Base-by-base conservation (phyloP, 2,113 vertebrate species). In the Miniopterus natalensis region DNA sequence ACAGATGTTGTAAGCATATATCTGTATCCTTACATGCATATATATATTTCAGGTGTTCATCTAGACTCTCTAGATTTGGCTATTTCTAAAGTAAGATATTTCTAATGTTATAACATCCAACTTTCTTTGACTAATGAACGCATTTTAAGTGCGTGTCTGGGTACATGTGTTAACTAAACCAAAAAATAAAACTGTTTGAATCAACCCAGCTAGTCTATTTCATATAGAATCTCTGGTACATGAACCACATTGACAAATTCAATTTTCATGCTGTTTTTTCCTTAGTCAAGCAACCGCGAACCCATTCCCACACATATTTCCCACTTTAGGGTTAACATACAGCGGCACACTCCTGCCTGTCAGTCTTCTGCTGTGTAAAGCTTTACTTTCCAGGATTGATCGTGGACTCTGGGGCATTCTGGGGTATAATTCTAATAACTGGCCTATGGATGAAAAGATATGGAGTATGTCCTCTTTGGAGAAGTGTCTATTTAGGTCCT, bases 71-170 rank as follows among this genome's bases (percentile, higher is more conserved):
- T 63, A 80, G 18, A 63, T 59, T 27, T 78, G 29, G 4, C 49
- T 86, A 73, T 68, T 65, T 93, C 55, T 93, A 88, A 80, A 90
- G 59, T 84, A 53, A 84, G 21, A 45, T 49, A 66, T 83, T 70
- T 81, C 40, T 94, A 78, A 61, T 18, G 66, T 66, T 71, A 66
- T 90, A 61, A 65, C 36, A 78, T 13, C 4, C 14, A 84, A 51
- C 8, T 66, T 95, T 73, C 59, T 84, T 93, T 57, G 45, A 70
- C 13, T 71, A 14, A 36, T 86, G n/a, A 79, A 31, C 74, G 20
- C 8, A 84, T 47, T 83, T 42, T 79, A 53, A 70, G 61, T 65
- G 17, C 40, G 14, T 53, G 4, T 63, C 61, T 87, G 36, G 77
- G 25, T 90, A 10, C 27, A 2, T 71, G 3, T 61, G 8, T 74